A percentile compares a stretch with the other conserved stretches of the same genome.
These are phyloP conservation scores for Diogma glabrata DNA, from an alignment of 2,888 invertebrate species.

Conservation along the genomic window DNA sequence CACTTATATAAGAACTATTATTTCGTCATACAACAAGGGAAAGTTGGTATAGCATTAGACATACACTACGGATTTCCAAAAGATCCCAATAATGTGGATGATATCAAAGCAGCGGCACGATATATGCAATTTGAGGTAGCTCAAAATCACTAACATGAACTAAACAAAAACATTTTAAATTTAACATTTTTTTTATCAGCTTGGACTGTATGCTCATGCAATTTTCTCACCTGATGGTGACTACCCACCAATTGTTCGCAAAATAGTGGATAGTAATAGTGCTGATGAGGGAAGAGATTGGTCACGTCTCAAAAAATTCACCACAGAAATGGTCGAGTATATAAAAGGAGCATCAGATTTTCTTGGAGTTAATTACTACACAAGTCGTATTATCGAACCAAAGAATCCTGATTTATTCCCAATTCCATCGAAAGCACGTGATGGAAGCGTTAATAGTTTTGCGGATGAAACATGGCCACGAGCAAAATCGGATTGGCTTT, in stretches of 20 bases:
- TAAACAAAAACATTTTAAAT: too few species aligned
- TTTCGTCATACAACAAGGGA: slow-evolving; percentile 20
- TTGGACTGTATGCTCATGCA: slow-evolving; percentile 18
- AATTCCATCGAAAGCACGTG: slow-evolving; percentile 42
- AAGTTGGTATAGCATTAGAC: slow-evolving; percentile 26
- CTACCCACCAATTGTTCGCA: slow-evolving; percentile 28
- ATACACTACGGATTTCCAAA: slow-evolving; percentile 23
- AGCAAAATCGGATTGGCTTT: slow-evolving; percentile 27
- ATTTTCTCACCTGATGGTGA: slow-evolving; percentile 26
- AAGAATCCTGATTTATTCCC: slow-evolving; percentile 13
- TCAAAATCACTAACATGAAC: too few species aligned
- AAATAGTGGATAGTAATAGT: slow-evolving; percentile 27
- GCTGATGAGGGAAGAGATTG: slow-evolving; percentile 25
- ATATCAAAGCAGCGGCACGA: slow-evolving; percentile 10
- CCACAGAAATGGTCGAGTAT: background rate
- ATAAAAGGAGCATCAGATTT: slow-evolving; percentile 25
- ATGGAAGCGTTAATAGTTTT: slow-evolving; percentile 25
- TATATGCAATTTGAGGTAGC: background rate
- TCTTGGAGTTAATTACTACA: slow-evolving; percentile 28
- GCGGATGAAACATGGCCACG: slow-evolving; percentile 24
- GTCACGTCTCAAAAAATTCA: slow-evolving; percentile 23
- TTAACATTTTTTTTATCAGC: too few species aligned
- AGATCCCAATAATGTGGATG: slow-evolving; percentile 16
- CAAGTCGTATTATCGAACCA: slow-evolving; percentile 20
- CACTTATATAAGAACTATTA: slow-evolving; percentile 30